phyloP scores from a whole-genome alignment of 2,113 vertebrate species.

The Delphinapterus leucas region DNA sequence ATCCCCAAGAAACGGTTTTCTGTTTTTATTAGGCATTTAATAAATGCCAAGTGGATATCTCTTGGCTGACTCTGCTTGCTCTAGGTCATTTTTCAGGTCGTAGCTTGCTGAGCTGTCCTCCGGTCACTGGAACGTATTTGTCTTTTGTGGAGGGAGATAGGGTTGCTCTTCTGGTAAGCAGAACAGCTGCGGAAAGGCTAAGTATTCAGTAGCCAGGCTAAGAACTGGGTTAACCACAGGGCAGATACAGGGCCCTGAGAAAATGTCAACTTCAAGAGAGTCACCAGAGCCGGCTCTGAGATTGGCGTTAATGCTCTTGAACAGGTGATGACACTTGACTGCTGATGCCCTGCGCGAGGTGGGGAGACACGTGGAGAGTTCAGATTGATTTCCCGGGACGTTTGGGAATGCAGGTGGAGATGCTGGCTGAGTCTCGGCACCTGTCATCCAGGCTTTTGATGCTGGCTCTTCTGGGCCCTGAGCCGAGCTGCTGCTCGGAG shows the following conservation, averaged over 20 bases:
- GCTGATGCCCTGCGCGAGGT: rapidly evolving
- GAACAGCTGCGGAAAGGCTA: background rate
- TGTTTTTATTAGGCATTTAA: background rate
- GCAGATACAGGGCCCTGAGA: background rate
- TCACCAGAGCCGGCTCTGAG: background rate
- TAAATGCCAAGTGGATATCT: background rate
- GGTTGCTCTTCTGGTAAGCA: background rate
- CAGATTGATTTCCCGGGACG: background rate
- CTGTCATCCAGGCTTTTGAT: background rate
- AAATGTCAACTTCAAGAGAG: rapidly evolving
- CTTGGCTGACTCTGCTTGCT: background rate
- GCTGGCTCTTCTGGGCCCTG: background rate
- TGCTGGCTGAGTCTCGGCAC: rapidly evolving
- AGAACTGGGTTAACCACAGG: background rate
- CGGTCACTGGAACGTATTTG: background rate
- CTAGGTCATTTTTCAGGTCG: background rate
- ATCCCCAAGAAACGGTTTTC: background rate
- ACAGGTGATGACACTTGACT: background rate
- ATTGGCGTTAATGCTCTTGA: background rate
- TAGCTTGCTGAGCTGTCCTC: background rate
- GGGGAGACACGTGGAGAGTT: background rate
- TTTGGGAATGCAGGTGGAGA: rapidly evolving
- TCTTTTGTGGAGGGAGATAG: background rate
- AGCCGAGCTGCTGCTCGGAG: rapidly evolving
- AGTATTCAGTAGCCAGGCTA: background rate